Conservation (phyloP, 2,888 invertebrate genomes). For the Zaprionus lineosus region DNA sequence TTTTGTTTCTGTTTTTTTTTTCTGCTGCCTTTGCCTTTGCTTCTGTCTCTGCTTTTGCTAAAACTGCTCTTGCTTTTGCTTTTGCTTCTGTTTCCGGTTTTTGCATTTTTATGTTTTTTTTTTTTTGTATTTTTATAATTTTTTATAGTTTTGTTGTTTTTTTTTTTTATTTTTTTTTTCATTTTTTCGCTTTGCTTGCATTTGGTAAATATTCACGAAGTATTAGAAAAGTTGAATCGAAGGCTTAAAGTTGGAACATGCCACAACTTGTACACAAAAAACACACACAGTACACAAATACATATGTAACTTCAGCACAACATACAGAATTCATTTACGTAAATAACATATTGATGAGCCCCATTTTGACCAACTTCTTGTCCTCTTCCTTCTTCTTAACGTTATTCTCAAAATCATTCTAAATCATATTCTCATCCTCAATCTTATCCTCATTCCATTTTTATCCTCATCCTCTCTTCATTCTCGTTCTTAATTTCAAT, state of each 20-base stretch:
- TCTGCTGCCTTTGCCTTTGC: too few species aligned
- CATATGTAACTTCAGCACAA: conserved; percentile 69
- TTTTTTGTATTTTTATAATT: background rate
- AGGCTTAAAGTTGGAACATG: conserved; percentile 69
- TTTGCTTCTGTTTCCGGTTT: conserved; percentile 1
- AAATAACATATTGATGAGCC: conserved; percentile 45
- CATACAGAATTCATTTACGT: conserved; percentile 68
- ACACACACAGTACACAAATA: conserved; percentile 70
- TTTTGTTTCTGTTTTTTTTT: background rate
- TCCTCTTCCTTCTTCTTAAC: background rate
- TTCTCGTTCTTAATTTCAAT: too few species aligned
- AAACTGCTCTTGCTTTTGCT: too few species aligned
- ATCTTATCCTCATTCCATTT: too few species aligned
- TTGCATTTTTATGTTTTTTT: conserved; percentile 7
- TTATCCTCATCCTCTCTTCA: too few species aligned
- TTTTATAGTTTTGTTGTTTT: conserved; percentile 8
- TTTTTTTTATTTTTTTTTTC: background rate
- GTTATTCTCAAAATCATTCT: background rate
- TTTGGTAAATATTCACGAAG: conserved; percentile 3
- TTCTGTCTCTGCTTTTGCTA: conserved; percentile 1
- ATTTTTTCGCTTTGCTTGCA: too few species aligned
- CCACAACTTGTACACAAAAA: conserved; percentile 60
- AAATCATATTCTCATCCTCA: too few species aligned
- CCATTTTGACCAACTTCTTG: background rate
- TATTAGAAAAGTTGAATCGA: conserved; percentile 10